These are phyloP conservation scores for Gobionotothen gibberifrons DNA, from an alignment of 2,797 vertebrate genomes.

Conservation along the genomic window DNA sequence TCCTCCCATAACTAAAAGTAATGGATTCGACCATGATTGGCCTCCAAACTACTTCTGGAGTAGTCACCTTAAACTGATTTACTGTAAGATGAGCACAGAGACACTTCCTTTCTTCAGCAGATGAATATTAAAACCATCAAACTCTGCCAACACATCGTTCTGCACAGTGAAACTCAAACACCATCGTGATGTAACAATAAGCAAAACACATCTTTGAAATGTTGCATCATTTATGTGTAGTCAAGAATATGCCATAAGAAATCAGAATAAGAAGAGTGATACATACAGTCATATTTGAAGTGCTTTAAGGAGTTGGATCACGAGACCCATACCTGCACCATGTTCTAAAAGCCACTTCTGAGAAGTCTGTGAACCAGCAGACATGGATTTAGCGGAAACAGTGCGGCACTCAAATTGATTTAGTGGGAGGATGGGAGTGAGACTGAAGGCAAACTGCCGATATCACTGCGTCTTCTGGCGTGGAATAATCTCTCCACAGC, in stretches of 20 bases:
- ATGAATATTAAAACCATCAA: neutral
- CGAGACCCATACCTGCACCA: constrained; percentile 3
- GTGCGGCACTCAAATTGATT: constrained; percentile 42
- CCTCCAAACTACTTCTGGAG: neutral
- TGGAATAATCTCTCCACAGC: constrained; percentile 56
- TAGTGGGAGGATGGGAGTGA: constrained; percentile 22
- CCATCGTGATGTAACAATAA: neutral
- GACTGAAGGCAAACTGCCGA: constrained; percentile 34
- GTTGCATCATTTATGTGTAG: neutral
- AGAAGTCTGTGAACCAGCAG: constrained; percentile 27
- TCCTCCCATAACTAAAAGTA: neutral
- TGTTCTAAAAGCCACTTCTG: constrained; percentile 6
- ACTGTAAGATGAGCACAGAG: constrained; percentile 2
- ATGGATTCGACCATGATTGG: neutral
- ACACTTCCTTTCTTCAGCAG: neutral
- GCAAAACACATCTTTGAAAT: neutral
- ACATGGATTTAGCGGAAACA: constrained; percentile 33
- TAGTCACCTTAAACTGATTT: neutral
- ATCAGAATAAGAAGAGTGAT: neutral
- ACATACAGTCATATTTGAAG: too few species aligned
- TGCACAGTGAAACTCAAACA: neutral
- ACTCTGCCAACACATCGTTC: neutral
- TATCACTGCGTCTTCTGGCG: constrained; percentile 28
- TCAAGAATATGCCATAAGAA: neutral
- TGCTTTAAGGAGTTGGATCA: neutral